Percentiles rank a stretch among this genome's conserved stretches.
These are phyloP conservation scores for Vireo altiloquus DNA, from an alignment of 2,113 vertebrate species.

Conservation along the genomic window DNA sequence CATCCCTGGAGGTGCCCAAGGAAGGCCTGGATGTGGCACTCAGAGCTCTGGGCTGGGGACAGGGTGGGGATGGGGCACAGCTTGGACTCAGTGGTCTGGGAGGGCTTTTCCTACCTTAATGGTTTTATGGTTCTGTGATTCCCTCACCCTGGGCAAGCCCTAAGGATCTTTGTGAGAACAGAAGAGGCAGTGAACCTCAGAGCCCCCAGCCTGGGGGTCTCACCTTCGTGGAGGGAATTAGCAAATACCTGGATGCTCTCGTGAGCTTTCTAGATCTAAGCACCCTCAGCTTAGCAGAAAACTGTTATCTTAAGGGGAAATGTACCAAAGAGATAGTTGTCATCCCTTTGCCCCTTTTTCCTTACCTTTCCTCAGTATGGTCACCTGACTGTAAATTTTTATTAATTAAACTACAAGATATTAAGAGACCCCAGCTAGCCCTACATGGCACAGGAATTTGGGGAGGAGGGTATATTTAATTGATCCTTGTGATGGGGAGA, in stretches of 20 bases:
- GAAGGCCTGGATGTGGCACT: not conserved
- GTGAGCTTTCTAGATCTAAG: not conserved
- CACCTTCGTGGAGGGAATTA: not conserved
- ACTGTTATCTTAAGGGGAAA: not conserved
- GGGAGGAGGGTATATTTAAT: not conserved
- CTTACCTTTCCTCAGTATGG: not conserved
- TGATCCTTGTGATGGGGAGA: not conserved
- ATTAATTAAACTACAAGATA: not conserved
- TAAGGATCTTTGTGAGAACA: not conserved
- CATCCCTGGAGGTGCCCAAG: not conserved
- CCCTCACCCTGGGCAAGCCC: not conserved
- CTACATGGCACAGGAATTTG: fast-evolving
- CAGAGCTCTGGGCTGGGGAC: not conserved
- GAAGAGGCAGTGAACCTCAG: not conserved
- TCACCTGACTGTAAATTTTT: not conserved
- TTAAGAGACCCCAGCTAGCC: not conserved
- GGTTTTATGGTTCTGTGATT: not conserved
- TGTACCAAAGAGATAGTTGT: not conserved
- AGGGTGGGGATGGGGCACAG: fast-evolving
- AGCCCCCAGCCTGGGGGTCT: not conserved
- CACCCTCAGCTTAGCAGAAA: not conserved
- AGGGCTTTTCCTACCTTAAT: not conserved
- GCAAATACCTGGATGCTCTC: not conserved
- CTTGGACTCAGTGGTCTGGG: fast-evolving
- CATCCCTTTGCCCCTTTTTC: not conserved